Evolutionary conservation across 2,888 invertebrate genomes (phyloP), one percentile per base, ranked within the genome.

Genomic region (Agapetus fuscipes): DNA sequence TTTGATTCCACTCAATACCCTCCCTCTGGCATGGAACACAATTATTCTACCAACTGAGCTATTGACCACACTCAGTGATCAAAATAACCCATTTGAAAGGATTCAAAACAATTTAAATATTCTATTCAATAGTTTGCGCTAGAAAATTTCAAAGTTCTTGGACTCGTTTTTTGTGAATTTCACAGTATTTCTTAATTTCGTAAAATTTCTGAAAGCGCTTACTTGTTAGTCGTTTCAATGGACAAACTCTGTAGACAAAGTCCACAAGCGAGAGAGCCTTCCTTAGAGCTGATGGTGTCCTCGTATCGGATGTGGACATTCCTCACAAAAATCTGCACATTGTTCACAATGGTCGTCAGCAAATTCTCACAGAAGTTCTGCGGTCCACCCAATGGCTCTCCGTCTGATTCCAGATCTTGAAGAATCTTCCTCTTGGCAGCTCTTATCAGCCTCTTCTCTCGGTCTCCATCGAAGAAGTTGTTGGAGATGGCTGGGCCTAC

Each of bases 301-400:
- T 88, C 88, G 53, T 86, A 88, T 46, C 88, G 70, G 41, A 89
- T 71, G 59, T 89, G 88, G 30, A 89, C 74, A 57, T 85, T 83
- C 44, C 78, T 75, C 16, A 88, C 70, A 42, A 78, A 81, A 41
- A 88, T 76, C 66, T 87, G 85, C 30, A 89, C 67, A 56, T 84
- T 85, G 57, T 85, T 85, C 49, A 86, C 72, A 11, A 87, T 76
- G 17, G 83, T 83, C 13, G 83, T 79, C 48, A 82, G 69, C 34
- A 87, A 57, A 54, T 78, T 79, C 57, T 84, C 83, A 45, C 83
- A 72, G 56, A 85, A 80, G 33, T 75, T 74, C 51, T 71, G 70
- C 3, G 79, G 77, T 1, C 77, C 76, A 45, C 77, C 77, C 32
- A 73, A 62, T 27, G 78, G 61, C 49, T 78, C 72, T 43, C 61